Conservation (phyloP, 2,113 vertebrate genomes). For the Otolemur garnettii region DNA sequence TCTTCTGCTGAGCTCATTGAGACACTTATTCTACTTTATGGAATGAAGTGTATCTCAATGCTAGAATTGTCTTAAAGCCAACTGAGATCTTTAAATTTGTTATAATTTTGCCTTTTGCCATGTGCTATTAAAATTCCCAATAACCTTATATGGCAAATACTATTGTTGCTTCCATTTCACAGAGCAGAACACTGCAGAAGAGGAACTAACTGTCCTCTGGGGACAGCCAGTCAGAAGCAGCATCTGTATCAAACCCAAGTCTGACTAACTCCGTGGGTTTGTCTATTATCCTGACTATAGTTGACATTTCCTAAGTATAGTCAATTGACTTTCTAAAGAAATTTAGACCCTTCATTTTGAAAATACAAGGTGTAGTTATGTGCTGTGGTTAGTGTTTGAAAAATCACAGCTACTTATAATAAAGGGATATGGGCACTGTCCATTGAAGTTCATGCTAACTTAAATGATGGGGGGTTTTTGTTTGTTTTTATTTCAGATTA, state of each 20-base stretch:
- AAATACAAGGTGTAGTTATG: neutral
- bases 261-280: neutral
- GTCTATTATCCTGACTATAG: neutral
- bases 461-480: no score
- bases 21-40: neutral
- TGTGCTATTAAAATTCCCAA: neutral
- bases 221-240: neutral
- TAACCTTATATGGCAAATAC: neutral
- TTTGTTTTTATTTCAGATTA: no score
- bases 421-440: neutral
- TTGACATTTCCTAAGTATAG: neutral
- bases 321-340: constrained; percentile 3
- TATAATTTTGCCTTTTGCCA: neutral
- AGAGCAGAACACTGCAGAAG: neutral
- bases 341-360: neutral
- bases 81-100: neutral
- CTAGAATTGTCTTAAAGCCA: neutral
- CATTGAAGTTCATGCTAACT: neutral
- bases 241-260: neutral
- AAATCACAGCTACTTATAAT: neutral
- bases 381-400: neutral
- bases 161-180: neutral
- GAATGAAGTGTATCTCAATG: neutral
- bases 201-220: neutral
- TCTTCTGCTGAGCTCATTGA: neutral